Conservation (phyloP, 2,797 vertebrate species). For the Pangasius macronema region DNA sequence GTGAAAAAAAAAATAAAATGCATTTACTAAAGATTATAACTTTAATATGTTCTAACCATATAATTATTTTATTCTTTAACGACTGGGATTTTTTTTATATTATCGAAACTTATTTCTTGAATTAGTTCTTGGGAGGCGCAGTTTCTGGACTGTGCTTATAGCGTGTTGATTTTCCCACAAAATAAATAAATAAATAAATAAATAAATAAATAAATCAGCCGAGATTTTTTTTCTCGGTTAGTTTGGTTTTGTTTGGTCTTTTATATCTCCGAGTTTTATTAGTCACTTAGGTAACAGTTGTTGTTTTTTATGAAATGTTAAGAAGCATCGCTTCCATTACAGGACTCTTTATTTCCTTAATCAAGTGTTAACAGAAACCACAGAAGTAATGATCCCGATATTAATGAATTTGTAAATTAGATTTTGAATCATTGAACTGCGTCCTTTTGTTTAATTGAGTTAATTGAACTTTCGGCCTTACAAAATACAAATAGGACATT, state of each 20-base stretch:
- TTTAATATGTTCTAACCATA: neutral
- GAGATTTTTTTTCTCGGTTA: neutral
- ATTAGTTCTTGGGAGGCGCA: neutral
- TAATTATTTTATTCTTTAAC: neutral
- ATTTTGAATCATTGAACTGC: constrained; percentile 15
- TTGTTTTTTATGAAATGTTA: neutral
- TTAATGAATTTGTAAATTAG: constrained; percentile 15
- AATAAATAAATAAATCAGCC: neutral
- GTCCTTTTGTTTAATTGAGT: constrained; percentile 37
- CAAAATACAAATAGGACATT: constrained; percentile 25
- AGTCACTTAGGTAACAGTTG: neutral
- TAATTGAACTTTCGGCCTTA: constrained; percentile 68
- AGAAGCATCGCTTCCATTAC: neutral
- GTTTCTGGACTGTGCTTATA: neutral
- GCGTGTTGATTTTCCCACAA: too few relatives aligned
- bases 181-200: neutral
- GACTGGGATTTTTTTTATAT: neutral
- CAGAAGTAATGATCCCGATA: constrained; percentile 17
- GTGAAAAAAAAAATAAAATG: neutral
- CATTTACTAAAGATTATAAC: neutral
- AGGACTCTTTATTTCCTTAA: constrained; percentile 10
- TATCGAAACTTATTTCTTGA: neutral
- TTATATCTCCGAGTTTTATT: neutral
- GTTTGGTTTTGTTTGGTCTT: neutral
- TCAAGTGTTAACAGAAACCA: constrained; percentile 35